phyloP scores from a whole-genome alignment of 2,797 vertebrate genomes.

The Tokudaia muenninki region DNA sequence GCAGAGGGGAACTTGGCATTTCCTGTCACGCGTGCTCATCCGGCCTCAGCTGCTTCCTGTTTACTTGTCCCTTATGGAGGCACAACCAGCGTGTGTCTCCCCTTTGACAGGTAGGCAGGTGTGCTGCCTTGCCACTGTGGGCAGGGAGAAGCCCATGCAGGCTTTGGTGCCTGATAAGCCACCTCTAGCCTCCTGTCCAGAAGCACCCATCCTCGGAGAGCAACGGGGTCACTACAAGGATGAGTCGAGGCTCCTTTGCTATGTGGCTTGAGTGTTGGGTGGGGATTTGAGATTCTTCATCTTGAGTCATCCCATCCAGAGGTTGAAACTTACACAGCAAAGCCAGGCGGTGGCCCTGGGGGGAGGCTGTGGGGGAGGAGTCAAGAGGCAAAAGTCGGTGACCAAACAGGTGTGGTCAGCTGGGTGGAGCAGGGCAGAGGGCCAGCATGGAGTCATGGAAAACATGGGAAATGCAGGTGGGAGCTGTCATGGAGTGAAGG shows the following conservation, averaged over 20 bases:
- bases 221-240: fast-evolving
- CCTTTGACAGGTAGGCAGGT: not conserved
- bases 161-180: fast-evolving
- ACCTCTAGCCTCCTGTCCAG: not conserved
- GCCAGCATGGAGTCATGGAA: not conserved
- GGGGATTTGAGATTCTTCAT: not conserved
- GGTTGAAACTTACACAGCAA: not conserved
- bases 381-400: not conserved
- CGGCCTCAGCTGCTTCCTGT: not conserved
- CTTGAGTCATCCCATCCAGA: not conserved
- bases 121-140: fast-evolving
- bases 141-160: fast-evolving
- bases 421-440: not conserved
- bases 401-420: not conserved
- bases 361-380: not conserved
- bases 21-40: not conserved
- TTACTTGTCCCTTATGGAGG: not conserved
- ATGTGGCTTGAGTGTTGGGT: not conserved
- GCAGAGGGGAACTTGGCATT: not conserved
- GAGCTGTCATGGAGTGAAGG: not conserved
- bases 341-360: not conserved
- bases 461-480: not conserved
- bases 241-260: not conserved
- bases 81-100: too few species aligned
- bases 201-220: fast-evolving